A percentile compares a stretch with the other conserved stretches of the same genome.
Evolutionary conservation across 30 jellyfish, hydroid and myxozoan species (phyloP).

Genomic region (Rhopilema esculentum): DNA sequence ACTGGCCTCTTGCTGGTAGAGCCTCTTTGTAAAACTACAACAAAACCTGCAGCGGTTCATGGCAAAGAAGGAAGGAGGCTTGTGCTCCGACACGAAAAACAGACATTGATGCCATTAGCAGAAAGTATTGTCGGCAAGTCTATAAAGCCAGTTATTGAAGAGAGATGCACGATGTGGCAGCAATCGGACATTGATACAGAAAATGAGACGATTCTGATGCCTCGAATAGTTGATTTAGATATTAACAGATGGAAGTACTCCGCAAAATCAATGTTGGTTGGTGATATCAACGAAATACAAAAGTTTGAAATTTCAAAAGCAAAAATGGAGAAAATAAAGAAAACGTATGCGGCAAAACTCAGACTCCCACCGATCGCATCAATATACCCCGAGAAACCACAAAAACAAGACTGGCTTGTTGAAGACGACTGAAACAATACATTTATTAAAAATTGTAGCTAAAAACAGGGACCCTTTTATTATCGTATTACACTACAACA

Average conservation of each 20-base stretch:
- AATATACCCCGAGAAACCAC: constrained; percentile 61
- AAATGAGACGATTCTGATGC: constrained; percentile 34
- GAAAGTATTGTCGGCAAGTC: constrained; percentile 42
- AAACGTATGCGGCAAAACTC: constrained; percentile 52
- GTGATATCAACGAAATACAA: constrained; percentile 27
- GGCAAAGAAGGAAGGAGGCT: background rate
- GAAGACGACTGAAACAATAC: background rate
- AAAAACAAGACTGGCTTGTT: background rate
- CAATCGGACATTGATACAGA: constrained; percentile 20
- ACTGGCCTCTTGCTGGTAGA: constrained; percentile 69
- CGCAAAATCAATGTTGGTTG: constrained; percentile 38
- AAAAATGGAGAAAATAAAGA: constrained; percentile 57
- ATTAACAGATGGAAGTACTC: constrained; percentile 75
- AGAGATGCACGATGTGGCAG: constrained; percentile 56
- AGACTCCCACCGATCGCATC: constrained; percentile 84
- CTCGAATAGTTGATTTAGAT: constrained; percentile 74
- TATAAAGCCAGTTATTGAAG: constrained; percentile 28
- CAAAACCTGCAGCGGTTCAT: background rate
- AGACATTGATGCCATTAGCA: constrained; percentile 6
- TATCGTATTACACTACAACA: too few species aligned
- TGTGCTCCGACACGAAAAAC: constrained; percentile 3
- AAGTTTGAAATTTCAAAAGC: constrained; percentile 16
- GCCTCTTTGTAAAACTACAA: constrained; percentile 27
- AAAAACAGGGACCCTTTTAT: too few species aligned
- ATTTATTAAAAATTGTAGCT: too few species aligned